Conservation (phyloP, 2,797 vertebrate genomes). For the Oryzias sinensis region DNA sequence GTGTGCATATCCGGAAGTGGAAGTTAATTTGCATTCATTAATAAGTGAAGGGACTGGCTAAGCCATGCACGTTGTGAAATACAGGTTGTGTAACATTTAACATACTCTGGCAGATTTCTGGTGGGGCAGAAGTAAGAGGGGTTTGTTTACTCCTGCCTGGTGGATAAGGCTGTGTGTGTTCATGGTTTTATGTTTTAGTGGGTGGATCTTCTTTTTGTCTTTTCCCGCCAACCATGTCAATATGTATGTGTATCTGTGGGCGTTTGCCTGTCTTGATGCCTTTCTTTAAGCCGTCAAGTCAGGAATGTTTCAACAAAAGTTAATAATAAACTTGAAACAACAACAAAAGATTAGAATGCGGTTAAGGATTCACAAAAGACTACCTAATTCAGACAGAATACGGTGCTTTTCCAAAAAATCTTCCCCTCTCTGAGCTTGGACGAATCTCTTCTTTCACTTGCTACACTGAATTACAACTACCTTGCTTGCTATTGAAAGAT, state of each 20-base stretch:
- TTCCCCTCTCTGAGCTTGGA: slow-evolving; percentile 19
- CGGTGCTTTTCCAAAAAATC: background rate
- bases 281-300: slow-evolving; percentile 33
- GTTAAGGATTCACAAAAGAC: slow-evolving; percentile 39
- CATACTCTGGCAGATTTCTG: slow-evolving; percentile 57
- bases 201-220: slow-evolving; percentile 21
- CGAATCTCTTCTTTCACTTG: slow-evolving; percentile 7
- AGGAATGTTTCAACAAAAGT: slow-evolving; percentile 29
- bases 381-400: too few relatives aligned
- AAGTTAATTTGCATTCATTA: slow-evolving; percentile 45
- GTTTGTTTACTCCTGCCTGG: slow-evolving; percentile 53
- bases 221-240: slow-evolving; percentile 17
- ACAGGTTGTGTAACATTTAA: slow-evolving; percentile 67
- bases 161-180: slow-evolving; percentile 38
- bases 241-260: slow-evolving; percentile 9
- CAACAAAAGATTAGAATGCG: slow-evolving; percentile 24
- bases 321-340: slow-evolving; percentile 51
- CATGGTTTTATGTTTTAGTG: slow-evolving; percentile 23
- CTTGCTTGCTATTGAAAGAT: slow-evolving; percentile 38
- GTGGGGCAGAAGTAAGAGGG: slow-evolving; percentile 51
- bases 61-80: slow-evolving; percentile 60
- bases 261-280: slow-evolving; percentile 24
- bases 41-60: slow-evolving; percentile 63
- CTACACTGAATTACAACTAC: slow-evolving; percentile 56
- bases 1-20: slow-evolving; percentile 28